A percentile compares a stretch with the other conserved stretches of the same genome.
Conservation (phyloP, 2,888 invertebrate species). For the Leucania comma region DNA sequence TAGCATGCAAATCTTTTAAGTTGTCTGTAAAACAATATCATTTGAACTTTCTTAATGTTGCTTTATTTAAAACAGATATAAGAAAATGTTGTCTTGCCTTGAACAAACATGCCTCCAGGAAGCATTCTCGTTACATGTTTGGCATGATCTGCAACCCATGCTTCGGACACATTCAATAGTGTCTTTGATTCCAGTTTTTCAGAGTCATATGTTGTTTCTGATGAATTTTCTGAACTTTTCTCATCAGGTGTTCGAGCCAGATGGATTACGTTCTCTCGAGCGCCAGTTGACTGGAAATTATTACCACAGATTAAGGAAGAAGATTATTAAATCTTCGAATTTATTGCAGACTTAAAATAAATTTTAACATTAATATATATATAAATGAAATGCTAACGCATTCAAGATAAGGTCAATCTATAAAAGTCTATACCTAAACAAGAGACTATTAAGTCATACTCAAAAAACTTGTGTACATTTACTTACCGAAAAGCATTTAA, state of each 20-base stretch:
- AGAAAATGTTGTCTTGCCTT: slow-evolving; percentile 87
- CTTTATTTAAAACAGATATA: slow-evolving; percentile 6
- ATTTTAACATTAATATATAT: not conserved
- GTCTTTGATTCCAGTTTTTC: slow-evolving; percentile 81
- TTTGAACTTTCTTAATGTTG: slow-evolving; percentile 8
- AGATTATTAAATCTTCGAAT: not conserved
- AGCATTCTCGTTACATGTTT: slow-evolving; percentile 97
- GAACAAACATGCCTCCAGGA: slow-evolving; percentile 96
- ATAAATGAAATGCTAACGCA: not conserved
- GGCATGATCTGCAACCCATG: slow-evolving; percentile 95
- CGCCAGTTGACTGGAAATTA: slow-evolving; percentile 91
- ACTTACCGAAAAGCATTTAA: too few relatives aligned
- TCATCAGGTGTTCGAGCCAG: slow-evolving; percentile 94
- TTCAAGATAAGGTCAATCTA: not conserved
- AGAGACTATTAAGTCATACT: too few relatives aligned
- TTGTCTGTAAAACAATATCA: not conserved
- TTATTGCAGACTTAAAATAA: not conserved
- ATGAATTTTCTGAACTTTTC: slow-evolving; percentile 77
- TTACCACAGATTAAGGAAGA: not conserved
- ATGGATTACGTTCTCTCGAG: slow-evolving; percentile 95
- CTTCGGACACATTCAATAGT: slow-evolving; percentile 91
- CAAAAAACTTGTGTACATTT: not conserved
- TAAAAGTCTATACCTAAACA: too few relatives aligned
- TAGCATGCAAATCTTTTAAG: slow-evolving; percentile 7
- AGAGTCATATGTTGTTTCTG: slow-evolving; percentile 79